Evolutionary conservation across 2,113 vertebrate genomes (phyloP).

Genomic region (Dasyornis broadbenti): DNA sequence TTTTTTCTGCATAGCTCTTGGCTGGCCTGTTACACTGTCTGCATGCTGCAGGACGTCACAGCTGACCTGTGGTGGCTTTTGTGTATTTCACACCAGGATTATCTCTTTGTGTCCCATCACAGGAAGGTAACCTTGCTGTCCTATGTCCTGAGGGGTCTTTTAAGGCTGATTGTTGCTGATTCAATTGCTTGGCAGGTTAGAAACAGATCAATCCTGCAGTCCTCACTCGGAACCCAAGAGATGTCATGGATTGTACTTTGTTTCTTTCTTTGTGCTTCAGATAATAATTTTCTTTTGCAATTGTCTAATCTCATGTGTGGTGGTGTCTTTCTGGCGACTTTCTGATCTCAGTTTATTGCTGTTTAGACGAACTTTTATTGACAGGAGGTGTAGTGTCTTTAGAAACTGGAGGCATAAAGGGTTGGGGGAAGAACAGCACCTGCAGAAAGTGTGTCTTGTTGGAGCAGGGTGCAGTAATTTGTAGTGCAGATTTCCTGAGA

Average conservation of each 20-base stretch:
- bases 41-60: not conserved
- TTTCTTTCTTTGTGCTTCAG: not conserved
- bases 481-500: not conserved
- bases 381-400: not conserved
- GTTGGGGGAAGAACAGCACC: not conserved
- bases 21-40: not conserved
- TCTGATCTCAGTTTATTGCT: not conserved
- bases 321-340: not conserved
- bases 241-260: not conserved
- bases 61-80: not conserved
- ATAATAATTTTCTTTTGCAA: not conserved
- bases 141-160: not conserved
- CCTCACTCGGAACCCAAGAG: not conserved
- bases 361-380: not conserved
- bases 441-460: not conserved
- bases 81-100: not conserved
- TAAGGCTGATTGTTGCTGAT: not conserved
- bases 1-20: not conserved
- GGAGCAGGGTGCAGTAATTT: not conserved
- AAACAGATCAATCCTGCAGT: not conserved
- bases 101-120: not conserved
- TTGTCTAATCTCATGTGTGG: not conserved
- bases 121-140: not conserved
- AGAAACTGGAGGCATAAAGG: not conserved
- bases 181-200: not conserved